Evolutionary conservation across 23 tunicate genomes (phyloP).

Genomic region (Phallusia fumigata): DNA sequence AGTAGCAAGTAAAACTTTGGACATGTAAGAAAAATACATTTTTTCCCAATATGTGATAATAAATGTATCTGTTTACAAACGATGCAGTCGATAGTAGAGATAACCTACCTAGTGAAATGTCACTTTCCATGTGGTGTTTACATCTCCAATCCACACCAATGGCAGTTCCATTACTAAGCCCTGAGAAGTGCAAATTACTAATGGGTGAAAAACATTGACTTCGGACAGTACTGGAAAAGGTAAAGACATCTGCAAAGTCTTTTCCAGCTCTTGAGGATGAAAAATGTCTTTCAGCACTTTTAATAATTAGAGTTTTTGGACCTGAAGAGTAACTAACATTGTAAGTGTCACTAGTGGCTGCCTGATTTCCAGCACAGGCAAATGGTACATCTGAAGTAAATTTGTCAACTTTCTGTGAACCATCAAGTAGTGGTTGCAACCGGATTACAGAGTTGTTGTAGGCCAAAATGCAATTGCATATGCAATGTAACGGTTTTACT

Average conservation of each 20-base stretch:
- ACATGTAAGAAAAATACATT: not conserved
- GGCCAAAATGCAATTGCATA: not conserved
- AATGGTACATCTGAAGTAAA: not conserved
- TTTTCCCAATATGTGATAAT: not conserved
- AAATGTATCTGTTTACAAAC: not conserved
- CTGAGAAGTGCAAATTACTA: not conserved
- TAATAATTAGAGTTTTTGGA: not conserved
- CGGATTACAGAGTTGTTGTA: not conserved
- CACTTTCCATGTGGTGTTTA: not conserved
- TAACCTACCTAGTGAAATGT: not conserved
- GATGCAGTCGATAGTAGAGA: too few species aligned
- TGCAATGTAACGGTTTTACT: not conserved
- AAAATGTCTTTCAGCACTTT: not conserved
- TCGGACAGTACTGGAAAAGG: not conserved
- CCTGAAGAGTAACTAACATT: not conserved
- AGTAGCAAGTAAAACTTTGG: not conserved
- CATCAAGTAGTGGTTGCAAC: not conserved
- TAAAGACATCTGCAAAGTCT: not conserved
- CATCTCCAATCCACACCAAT: not conserved
- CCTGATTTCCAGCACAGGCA: not conserved
- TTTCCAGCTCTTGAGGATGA: not conserved
- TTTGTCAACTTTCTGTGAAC: not conserved
- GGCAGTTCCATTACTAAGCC: not conserved
- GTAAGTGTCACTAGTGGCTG: not conserved
- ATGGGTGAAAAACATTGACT: not conserved